These are phyloP conservation scores for Clepsis dumicolana DNA, from an alignment of 2,888 invertebrate genomes.

Conservation along the genomic window DNA sequence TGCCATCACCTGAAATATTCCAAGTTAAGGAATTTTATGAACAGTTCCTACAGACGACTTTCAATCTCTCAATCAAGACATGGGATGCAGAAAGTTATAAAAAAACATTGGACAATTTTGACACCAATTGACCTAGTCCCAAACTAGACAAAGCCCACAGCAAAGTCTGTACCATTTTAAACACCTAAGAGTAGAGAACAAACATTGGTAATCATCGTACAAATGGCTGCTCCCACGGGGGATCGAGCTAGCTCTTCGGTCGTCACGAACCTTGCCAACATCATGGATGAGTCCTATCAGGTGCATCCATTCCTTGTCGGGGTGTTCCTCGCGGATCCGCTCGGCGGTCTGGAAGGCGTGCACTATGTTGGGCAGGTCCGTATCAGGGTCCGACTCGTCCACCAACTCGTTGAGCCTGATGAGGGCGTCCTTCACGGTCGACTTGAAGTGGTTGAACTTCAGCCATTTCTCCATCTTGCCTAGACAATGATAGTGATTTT, in stretches of 20 bases:
- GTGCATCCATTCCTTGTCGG: conserved; percentile 97
- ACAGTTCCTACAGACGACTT: not conserved
- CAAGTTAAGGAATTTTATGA: not conserved
- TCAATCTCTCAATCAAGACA: not conserved
- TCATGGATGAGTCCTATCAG: conserved; percentile 98
- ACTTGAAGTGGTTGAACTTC: conserved; percentile 93
- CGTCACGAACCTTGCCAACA: conserved; percentile 93
- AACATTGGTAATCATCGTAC: too few relatives aligned
- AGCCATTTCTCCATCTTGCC: conserved; percentile 92
- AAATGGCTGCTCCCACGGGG: too few relatives aligned
- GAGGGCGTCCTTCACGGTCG: conserved; percentile 94
- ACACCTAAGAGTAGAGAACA: too few relatives aligned
- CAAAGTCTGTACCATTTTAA: too few relatives aligned
- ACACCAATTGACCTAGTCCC: too few relatives aligned
- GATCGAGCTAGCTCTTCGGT: too few relatives aligned
- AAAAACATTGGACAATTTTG: too few relatives aligned
- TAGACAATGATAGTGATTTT: too few relatives aligned
- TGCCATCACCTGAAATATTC: conserved; percentile 89
- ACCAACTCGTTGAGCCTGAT: conserved; percentile 94
- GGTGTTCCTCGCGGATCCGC: conserved; percentile 93
- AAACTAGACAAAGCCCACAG: too few relatives aligned
- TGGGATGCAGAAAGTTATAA: too few relatives aligned
- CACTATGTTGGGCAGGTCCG: conserved; percentile 96
- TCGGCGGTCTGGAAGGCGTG: conserved; percentile 99
- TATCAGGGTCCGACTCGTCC: conserved; percentile 98